Base-by-base conservation (phyloP, 2,888 invertebrate species). In the Thecophora atra region DNA sequence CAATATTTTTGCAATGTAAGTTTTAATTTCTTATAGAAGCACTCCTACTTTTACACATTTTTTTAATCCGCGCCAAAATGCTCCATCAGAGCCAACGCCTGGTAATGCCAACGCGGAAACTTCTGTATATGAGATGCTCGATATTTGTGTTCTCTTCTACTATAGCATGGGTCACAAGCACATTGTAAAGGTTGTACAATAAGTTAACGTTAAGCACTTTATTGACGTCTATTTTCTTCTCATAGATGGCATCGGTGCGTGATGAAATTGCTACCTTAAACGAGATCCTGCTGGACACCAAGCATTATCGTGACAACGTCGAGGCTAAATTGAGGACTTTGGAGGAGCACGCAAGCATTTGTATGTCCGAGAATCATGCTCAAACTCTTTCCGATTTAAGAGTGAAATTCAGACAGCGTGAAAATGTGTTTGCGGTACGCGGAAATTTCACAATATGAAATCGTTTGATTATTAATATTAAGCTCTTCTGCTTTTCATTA, bases 81-180 rank as follows among this genome's bases (percentile, higher is more conserved):
- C 74, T 17, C 66, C 69, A 8, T 3, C 71, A 0, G 81, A 83
- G 3, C 71, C 80, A 3, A 60, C 75, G 2, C 78, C 83, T 0
- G 86, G 86, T 13, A 84, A 83, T 75, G 72, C 77, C 0, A 75
- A 75, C 13, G 65, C 72, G 3, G 81, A 83, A 54, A 72, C 79
- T 30, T 84, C 86, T 3, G 73, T 87, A 2, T 81, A 80, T 51
- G 86, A 87, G 56, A 72, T 87, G 30, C 73, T 86, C 64, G 87
- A 87, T 72, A 79, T 85, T 64, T 80, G 82, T 54, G 76, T 86
- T 11, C 78, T 87, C 6, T 86, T 85, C 69, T 87, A 86, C 72
- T 86, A 86, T 67, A 84, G 84, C 7, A 83, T 86, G 15, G 87
- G 86, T 0, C 86, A 87, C 71, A 87, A 87, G 75, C 85, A 87